Evolutionary conservation across 2,888 invertebrate genomes (phyloP).

Genomic region (Heteromurus nitidus): DNA sequence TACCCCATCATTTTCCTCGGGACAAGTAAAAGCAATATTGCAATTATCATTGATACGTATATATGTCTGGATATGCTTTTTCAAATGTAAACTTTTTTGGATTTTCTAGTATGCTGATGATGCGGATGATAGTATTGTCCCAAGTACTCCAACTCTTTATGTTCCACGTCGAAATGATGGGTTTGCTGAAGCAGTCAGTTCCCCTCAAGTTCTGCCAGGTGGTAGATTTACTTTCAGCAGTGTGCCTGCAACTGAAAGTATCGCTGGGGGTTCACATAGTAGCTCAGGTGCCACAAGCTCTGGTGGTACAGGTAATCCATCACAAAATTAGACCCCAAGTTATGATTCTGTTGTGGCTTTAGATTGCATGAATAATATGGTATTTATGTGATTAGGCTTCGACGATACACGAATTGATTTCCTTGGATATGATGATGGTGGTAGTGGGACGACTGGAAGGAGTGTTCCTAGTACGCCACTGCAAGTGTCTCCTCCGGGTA

Average conservation of each 20-base stretch:
- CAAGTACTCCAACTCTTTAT: slow-evolving; percentile 91
- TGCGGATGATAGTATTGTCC: slow-evolving; percentile 88
- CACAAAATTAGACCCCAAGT: background rate
- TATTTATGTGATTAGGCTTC: slow-evolving; percentile 77
- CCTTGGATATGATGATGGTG: slow-evolving; percentile 79
- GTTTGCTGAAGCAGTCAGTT: slow-evolving; percentile 93
- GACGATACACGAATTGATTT: slow-evolving; percentile 85
- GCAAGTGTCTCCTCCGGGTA: slow-evolving; percentile 79
- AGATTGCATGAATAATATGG: background rate
- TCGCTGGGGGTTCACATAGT: slow-evolving; percentile 15
- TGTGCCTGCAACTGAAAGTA: slow-evolving; percentile 12
- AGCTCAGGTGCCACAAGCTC: slow-evolving; percentile 47
- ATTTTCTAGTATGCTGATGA: slow-evolving; percentile 79
- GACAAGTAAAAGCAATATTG: slow-evolving; percentile 9
- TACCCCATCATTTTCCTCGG: slow-evolving; percentile 55
- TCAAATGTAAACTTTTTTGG: slow-evolving; percentile 32
- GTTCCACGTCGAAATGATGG: slow-evolving; percentile 89
- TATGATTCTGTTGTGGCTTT: background rate
- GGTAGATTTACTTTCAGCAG: slow-evolving; percentile 80
- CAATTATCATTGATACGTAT: background rate
- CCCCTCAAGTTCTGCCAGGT: slow-evolving; percentile 81
- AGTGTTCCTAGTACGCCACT: slow-evolving; percentile 83
- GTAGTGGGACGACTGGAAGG: slow-evolving; percentile 78
- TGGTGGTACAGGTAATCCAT: slow-evolving; percentile 24
- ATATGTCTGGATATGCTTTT: background rate